phyloP scores from a whole-genome alignment of 2,797 vertebrate species.

The Enteromius mattozi region DNA sequence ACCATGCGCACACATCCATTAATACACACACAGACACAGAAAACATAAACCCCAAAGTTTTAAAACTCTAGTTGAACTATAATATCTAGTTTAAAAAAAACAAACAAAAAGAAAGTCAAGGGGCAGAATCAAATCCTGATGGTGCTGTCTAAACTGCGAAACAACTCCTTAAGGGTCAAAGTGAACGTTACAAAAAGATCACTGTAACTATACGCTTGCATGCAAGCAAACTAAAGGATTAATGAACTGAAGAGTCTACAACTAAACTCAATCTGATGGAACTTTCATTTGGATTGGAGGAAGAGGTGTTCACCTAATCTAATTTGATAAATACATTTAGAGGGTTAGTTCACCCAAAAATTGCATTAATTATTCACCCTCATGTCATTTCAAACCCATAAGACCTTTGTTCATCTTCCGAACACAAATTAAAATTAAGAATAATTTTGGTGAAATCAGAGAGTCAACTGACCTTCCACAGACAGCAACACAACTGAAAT shows the following conservation, averaged over 20 bases:
- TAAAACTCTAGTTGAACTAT: background rate
- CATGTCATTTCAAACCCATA: too few relatives aligned
- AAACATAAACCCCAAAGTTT: background rate
- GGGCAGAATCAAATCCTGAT: background rate
- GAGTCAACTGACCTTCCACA: too few relatives aligned
- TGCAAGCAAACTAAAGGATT: background rate
- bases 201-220: background rate
- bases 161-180: background rate
- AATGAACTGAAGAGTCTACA: background rate
- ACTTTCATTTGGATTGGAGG: background rate
- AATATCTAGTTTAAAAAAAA: background rate
- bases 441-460: too few relatives aligned
- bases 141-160: background rate
- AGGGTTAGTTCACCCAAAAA: too few relatives aligned
- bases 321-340: too few relatives aligned
- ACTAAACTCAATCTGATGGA: background rate
- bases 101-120: background rate
- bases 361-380: too few relatives aligned
- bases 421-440: too few relatives aligned
- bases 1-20: constrained; percentile 27
- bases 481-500: too few relatives aligned
- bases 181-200: background rate
- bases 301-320: background rate
- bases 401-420: too few relatives aligned
- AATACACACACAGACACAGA: constrained; percentile 17